These are phyloP conservation scores for Tenthredo mesomela DNA, from an alignment of 2,888 invertebrate genomes.

Conservation along the genomic window DNA sequence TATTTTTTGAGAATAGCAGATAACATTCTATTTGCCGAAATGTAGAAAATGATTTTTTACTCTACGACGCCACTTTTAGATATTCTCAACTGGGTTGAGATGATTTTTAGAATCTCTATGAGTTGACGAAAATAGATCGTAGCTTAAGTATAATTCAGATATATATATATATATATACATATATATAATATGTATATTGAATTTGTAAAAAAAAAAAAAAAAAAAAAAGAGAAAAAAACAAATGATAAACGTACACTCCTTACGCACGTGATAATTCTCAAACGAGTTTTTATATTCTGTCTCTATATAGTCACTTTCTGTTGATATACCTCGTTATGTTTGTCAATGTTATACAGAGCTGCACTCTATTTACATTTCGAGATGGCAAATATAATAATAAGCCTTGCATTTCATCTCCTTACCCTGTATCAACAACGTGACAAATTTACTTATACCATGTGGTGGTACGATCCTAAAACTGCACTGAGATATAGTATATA, in stretches of 20 bases:
- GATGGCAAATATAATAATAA: slow-evolving; percentile 27
- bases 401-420: slow-evolving; percentile 31
- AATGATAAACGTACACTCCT: slow-evolving; percentile 2
- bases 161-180: background rate
- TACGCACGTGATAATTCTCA: background rate
- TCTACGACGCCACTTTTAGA: background rate
- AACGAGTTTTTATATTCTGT: background rate
- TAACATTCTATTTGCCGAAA: background rate
- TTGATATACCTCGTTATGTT: slow-evolving; percentile 22
- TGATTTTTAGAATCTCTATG: slow-evolving; percentile 4
- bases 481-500: background rate
- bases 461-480: background rate
- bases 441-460: slow-evolving; percentile 17
- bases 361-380: slow-evolving; percentile 26
- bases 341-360: slow-evolving; percentile 5
- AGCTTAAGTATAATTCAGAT: slow-evolving; percentile 8
- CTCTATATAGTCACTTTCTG: background rate
- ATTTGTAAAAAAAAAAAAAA: background rate
- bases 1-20: background rate
- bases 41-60: background rate
- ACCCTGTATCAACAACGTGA: background rate
- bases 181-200: background rate
- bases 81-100: slow-evolving; percentile 23
- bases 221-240: slow-evolving; percentile 10
- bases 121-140: slow-evolving; percentile 35